phyloP scores from a whole-genome alignment of 30 jellyfish, hydroid and myxozoan genomes.

The Chironex yamaguchii region DNA sequence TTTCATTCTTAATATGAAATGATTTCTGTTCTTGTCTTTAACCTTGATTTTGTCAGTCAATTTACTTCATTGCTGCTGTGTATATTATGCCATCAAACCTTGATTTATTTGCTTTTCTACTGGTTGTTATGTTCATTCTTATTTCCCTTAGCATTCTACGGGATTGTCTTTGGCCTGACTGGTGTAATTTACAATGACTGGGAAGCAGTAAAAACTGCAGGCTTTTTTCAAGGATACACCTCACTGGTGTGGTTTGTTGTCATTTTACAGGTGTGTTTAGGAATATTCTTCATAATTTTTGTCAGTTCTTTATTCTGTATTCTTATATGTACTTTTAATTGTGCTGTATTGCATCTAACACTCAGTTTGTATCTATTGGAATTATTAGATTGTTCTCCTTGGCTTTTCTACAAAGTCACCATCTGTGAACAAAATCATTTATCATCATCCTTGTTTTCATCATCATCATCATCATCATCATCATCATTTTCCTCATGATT shows the following conservation, averaged over 20 bases:
- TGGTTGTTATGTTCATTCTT: too few relatives aligned
- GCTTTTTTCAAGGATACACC: conserved; percentile 95
- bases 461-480: too few relatives aligned
- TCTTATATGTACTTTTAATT: too few relatives aligned
- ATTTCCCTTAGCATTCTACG: conserved; percentile 82
- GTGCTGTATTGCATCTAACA: too few relatives aligned
- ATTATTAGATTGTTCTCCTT: too few relatives aligned
- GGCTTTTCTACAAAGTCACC: too few relatives aligned
- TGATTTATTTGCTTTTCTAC: background rate
- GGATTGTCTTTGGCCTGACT: conserved; percentile 75
- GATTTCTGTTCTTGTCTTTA: background rate
- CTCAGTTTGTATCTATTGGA: too few relatives aligned
- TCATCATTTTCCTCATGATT: too few relatives aligned
- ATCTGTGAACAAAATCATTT: too few relatives aligned
- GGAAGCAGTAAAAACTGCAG: conserved; percentile 64
- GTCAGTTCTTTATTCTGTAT: background rate
- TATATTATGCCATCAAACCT: background rate
- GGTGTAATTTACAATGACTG: conserved; percentile 85
- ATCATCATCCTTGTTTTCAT: too few relatives aligned
- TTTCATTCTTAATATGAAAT: too few relatives aligned
- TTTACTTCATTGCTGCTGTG: background rate
- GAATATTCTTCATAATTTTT: background rate
- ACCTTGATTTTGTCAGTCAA: background rate
- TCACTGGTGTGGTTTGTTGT: conserved; percentile 74
- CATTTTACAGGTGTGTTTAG: conserved; percentile 68